phyloP scores from a whole-genome alignment of 2,797 vertebrate genomes.

The Coilia nasus region DNA sequence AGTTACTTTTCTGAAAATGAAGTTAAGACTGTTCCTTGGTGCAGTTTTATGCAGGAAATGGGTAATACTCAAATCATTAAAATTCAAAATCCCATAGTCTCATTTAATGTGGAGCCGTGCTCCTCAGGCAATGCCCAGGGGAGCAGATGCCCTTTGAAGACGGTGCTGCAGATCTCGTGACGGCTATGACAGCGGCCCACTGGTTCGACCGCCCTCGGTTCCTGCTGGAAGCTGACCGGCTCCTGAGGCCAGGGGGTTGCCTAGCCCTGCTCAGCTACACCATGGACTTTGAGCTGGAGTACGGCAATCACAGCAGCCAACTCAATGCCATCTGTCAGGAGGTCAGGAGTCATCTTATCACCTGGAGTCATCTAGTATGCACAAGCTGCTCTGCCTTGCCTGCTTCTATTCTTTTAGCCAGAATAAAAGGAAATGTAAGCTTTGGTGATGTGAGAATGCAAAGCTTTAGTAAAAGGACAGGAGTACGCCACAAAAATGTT shows the following conservation, averaged over 20 bases:
- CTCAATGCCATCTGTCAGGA: conserved; percentile 71
- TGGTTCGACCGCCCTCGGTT: conserved; percentile 76
- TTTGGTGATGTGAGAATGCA: neutral
- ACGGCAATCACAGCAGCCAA: conserved; percentile 54
- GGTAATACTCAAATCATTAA: neutral
- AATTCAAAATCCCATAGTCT: neutral
- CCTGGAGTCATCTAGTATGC: conserved; percentile 1
- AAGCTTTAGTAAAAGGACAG: neutral
- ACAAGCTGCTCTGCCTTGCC: neutral
- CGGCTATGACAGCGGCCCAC: conserved; percentile 73
- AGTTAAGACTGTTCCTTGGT: neutral
- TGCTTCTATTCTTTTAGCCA: no score
- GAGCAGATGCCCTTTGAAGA: conserved; percentile 72
- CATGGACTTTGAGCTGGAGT: conserved; percentile 65
- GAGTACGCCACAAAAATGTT: neutral
- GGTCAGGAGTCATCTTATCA: conserved; percentile 58
- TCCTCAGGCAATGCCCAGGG: conserved; percentile 67
- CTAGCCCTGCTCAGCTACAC: conserved; percentile 74
- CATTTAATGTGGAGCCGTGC: neutral
- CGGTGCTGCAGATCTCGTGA: conserved; percentile 66
- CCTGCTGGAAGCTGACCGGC: conserved; percentile 67
- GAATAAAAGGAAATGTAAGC: neutral
- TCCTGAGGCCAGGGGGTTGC: conserved; percentile 74
- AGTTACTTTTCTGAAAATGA: neutral
- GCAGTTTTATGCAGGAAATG: neutral